Conservation (phyloP, 2,797 vertebrate genomes). For the Otus scops region DNA sequence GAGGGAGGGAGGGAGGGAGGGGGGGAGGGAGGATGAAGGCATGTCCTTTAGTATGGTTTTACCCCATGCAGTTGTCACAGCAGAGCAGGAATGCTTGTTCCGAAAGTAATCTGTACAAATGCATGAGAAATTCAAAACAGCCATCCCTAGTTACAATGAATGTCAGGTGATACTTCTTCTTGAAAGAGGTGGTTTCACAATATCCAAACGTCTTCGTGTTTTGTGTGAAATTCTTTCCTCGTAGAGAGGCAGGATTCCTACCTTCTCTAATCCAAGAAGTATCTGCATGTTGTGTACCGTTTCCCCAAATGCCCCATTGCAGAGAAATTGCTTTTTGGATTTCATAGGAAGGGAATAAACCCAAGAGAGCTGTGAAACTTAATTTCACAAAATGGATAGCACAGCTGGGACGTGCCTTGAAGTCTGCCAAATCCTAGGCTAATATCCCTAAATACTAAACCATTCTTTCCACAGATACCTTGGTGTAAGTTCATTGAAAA, state of each 20-base stretch:
- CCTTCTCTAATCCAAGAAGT: neutral
- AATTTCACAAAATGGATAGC: neutral
- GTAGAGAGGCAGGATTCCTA: neutral
- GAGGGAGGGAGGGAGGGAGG: no score
- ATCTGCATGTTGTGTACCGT: accelerated
- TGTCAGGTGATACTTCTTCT: neutral
- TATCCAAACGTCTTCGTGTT: neutral
- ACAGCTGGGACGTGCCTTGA: neutral
- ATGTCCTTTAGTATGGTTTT: accelerated
- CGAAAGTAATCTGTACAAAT: neutral
- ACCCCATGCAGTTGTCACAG: neutral
- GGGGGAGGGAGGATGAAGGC: no score
- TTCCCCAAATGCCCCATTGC: neutral
- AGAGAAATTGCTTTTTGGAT: neutral
- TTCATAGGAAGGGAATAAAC: neutral
- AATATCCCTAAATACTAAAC: neutral
- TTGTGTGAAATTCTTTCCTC: neutral
- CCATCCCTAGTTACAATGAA: accelerated
- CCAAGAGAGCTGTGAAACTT: neutral
- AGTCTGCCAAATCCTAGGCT: neutral
- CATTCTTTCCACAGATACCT: neutral
- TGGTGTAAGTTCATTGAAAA: neutral
- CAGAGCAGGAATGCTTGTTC: neutral
- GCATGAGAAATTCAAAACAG: neutral
- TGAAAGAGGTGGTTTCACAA: neutral